These are phyloP conservation scores for Sesamia nonagrioides DNA, from an alignment of 1,140 invertebrate species.

Conservation along the genomic window DNA sequence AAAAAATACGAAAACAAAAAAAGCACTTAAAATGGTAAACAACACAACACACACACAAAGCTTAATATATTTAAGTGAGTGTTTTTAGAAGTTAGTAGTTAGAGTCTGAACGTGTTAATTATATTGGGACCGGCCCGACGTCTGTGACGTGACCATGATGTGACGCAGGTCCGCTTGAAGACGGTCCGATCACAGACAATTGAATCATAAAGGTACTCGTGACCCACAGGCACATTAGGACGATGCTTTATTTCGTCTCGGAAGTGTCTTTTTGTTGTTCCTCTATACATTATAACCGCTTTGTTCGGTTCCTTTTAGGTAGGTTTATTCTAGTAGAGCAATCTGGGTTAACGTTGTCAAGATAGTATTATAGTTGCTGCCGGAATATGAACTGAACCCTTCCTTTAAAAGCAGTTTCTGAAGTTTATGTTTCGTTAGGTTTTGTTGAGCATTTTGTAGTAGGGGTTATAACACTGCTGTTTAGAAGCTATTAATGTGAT, in stretches of 20 bases:
- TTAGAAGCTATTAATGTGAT: no score
- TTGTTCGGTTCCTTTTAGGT: background rate
- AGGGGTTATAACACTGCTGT: background rate
- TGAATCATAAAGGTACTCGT: conserved; percentile 74
- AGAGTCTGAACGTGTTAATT: conserved; percentile 69
- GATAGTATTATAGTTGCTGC: background rate
- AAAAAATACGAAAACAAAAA: background rate
- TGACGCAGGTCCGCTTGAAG: conserved; percentile 75
- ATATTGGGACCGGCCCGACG: conserved; percentile 61
- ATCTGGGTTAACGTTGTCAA: conserved; percentile 13
- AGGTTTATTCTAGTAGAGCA: conserved; percentile 7
- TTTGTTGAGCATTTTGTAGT: background rate
- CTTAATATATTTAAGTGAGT: conserved; percentile 26
- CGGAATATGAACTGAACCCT: background rate
- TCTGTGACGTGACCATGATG: conserved; percentile 52
- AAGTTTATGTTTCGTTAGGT: background rate
- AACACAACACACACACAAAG: conserved; percentile 41
- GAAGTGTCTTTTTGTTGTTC: conserved; percentile 14
- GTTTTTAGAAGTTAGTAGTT: conserved; percentile 42
- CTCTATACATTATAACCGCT: background rate
- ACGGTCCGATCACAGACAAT: conserved; percentile 73
- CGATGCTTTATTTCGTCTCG: conserved; percentile 31
- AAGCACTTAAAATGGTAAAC: conserved; percentile 12
- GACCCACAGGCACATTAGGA: conserved; percentile 51
- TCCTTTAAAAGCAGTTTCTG: background rate